Base-by-base conservation (phyloP, 2,888 invertebrate genomes). In the Sarcophaga variegata region DNA sequence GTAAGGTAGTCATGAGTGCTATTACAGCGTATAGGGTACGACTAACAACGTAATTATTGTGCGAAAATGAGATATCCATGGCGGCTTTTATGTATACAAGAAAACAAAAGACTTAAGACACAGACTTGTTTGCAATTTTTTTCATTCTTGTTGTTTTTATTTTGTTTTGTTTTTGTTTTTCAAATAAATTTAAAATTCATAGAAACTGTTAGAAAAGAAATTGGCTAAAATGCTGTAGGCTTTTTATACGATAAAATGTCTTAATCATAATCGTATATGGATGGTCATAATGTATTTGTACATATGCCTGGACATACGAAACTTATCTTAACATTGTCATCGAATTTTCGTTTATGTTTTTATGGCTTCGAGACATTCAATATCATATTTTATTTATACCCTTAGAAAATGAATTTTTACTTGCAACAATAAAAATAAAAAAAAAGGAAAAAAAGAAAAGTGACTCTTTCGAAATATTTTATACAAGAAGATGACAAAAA, bases 21-120 rank as follows among this genome's bases (percentile, higher is more conserved):
- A 10, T 37, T 37, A 10, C 10, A 37, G 8, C 37, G 8, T 10
- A 37, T 37, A 8, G 37, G 8, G 37, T 37, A 37, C 8, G 8
- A 10, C 37, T 37, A 2, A 3, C 10, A 37, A 37, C 10, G 37
- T 37, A 37, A 10, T 37, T 37, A 37, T 37, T 37, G 37, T 37
- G 37, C 37, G 37, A 37, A 37, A 37, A 37, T 37, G 37, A 37
- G 37, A 37, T 2, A 37, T 37, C 37, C 2, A 37, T 37, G 37
- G 37, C 37, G 37, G 37, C 37, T 14, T 17, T 2, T 54, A 14
- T 14, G 17, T 54, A 54, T 2, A 54, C 10, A 17, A 54, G 14
- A 54, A 72, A 88, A 85, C 85, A 63, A 85, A 88, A 88, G 83
- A 86, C 70, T 85, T 81, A 81, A 81, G 83, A 66, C 74, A 85